These are phyloP conservation scores for Liasis olivaceus DNA, from an alignment of 2,797 vertebrate species.

Conservation along the genomic window DNA sequence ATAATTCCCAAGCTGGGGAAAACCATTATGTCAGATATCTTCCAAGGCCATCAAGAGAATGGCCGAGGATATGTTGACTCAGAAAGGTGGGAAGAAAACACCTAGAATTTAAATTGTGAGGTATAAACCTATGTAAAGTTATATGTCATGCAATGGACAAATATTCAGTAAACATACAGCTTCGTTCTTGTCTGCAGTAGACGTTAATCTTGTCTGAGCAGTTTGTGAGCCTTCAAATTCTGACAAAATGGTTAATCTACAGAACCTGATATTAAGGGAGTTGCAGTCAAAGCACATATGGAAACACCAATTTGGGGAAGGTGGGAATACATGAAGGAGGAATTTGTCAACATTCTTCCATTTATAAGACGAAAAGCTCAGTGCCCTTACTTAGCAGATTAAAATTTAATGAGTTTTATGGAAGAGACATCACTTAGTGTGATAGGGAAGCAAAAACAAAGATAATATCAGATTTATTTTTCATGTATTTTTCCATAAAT, in stretches of 20 bases:
- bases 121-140: neutral
- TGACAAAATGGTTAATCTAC: neutral
- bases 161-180: neutral
- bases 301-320: no score
- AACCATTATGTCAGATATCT: neutral
- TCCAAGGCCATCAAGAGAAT: neutral
- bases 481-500: neutral
- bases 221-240: neutral
- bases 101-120: neutral
- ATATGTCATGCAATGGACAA: neutral
- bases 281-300: neutral
- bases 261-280: neutral
- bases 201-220: neutral
- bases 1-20: neutral
- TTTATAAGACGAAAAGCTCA: neutral
- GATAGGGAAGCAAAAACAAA: conserved; percentile 46
- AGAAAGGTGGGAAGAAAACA: neutral
- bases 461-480: neutral
- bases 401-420: conserved; percentile 39
- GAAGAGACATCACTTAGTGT: neutral
- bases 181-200: neutral
- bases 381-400: neutral
- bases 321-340: no score
- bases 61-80: neutral
- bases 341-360: neutral